These are phyloP conservation scores for Mesitornis unicolor DNA, from an alignment of 2,113 vertebrate species.

Conservation along the genomic window DNA sequence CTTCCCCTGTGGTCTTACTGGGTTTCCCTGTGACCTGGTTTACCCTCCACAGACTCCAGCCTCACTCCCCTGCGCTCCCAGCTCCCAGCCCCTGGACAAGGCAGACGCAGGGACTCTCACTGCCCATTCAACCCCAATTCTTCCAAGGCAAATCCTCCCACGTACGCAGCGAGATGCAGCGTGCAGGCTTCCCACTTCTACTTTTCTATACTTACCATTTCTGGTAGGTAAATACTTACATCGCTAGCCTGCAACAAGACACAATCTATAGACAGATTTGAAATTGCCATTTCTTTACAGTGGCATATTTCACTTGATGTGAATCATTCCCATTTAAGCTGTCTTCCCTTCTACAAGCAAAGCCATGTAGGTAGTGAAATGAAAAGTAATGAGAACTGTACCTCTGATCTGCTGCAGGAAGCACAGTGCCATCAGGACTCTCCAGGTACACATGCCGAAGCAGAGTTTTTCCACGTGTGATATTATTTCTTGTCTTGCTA, in stretches of 20 bases:
- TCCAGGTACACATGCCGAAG: neutral
- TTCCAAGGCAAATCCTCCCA: neutral
- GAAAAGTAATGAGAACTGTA: neutral
- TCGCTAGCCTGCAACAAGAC: neutral
- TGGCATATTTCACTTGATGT: neutral
- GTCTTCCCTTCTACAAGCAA: neutral
- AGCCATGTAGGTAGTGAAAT: rapidly evolving
- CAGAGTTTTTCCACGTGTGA: neutral
- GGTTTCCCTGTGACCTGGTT: neutral
- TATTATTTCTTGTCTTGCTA: neutral
- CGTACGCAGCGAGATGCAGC: neutral
- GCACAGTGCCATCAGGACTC: neutral
- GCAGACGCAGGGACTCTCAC: rapidly evolving
- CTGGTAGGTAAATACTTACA: rapidly evolving
- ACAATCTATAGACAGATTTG: neutral
- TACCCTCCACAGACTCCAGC: neutral
- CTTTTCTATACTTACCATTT: neutral
- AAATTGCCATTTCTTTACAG: neutral
- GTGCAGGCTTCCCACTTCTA: rapidly evolving
- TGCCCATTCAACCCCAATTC: neutral
- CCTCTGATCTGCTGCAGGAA: neutral
- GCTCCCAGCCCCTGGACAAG: rapidly evolving
- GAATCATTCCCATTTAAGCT: neutral
- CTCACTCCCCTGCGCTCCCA: neutral
- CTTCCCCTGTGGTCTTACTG: neutral